Base-by-base conservation (phyloP, 2,113 vertebrate genomes). In the Neolamprologus hecqui region DNA sequence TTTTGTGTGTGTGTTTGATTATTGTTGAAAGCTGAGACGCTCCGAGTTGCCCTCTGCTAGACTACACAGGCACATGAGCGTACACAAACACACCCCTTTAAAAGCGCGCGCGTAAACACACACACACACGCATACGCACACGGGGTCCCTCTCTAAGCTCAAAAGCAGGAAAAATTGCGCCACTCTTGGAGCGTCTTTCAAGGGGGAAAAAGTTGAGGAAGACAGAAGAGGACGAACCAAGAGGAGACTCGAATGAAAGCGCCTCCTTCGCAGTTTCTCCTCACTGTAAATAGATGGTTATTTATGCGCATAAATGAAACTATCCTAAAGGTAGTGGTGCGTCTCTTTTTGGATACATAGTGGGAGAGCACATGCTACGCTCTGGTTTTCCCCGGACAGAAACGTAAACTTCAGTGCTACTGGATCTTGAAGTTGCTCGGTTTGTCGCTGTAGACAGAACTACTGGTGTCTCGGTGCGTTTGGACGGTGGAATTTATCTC, bases 111-210 rank as follows among this genome's bases (percentile, higher is more conserved):
- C 84, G 15, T 75, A 75, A 75, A 75, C 84, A 21, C 87, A 28
- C 68, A 55, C 23, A 57, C 80, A 28, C 35, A 73, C 33, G 40
- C 94, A 58, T 81, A 45, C 73, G 21, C 86, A 58, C 89, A 55
- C 93, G 58, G 86, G 92, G 93, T 94, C 93, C 92, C 93, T 92
- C 93, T 92, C 90, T 88, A 89, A 94, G 94, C 94, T 95, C 90
- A 92, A 91, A 94, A 93, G 93, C 86, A 92, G 90, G 91, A 88
- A 92, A 94, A 94, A 95, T 94, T 94, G 95, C 94, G 89, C 94
- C 96, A 93, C 93, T 96, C 91, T 92, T 84, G 92, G 90, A 93
- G 92, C 93, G 94, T 93, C 94, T 96, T 94, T 96, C 90, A 84
- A 88, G 88, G 88, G 85, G 90, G 82, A 84, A 94, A 96, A 96